These are phyloP conservation scores for Drosophila colorata DNA, from an alignment of 2,888 invertebrate species.

Conservation along the genomic window DNA sequence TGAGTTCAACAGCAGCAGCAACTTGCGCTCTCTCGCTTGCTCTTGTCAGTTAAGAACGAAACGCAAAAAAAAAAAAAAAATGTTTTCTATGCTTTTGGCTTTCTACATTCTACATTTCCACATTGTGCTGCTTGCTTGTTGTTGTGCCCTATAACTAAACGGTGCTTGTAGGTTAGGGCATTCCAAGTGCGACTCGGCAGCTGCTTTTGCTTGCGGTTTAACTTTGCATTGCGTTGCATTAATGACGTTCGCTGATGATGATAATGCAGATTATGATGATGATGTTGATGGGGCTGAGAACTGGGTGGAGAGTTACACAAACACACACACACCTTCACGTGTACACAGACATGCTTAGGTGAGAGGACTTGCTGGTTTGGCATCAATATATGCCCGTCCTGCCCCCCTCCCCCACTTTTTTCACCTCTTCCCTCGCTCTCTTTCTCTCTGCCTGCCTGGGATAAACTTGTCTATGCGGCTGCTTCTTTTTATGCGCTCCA, in stretches of 20 bases:
- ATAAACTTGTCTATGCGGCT: slow-evolving; percentile 71
- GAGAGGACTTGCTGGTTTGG: slow-evolving; percentile 53
- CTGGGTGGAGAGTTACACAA: slow-evolving; percentile 50
- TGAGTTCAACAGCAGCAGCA: background rate
- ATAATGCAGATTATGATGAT: slow-evolving; percentile 24
- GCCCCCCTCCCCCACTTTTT: background rate
- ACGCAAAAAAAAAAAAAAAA: slow-evolving; percentile 44
- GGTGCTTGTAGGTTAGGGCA: slow-evolving; percentile 30
- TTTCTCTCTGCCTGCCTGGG: slow-evolving; percentile 25
- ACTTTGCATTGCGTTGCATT: slow-evolving; percentile 58
- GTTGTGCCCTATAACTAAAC: slow-evolving; percentile 1
- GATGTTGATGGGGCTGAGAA: slow-evolving; percentile 48
- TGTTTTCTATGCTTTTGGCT: slow-evolving; percentile 52
- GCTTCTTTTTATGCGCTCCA: slow-evolving; percentile 50
- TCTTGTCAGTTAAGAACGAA: slow-evolving; percentile 55
- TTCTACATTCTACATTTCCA: slow-evolving; percentile 48
- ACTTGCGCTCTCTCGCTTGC: slow-evolving; percentile 2
- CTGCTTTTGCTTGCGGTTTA: slow-evolving; percentile 39
- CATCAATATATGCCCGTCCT: slow-evolving; percentile 50
- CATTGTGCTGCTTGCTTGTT: slow-evolving; percentile 12
- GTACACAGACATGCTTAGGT: slow-evolving; percentile 23
- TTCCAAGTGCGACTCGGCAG: slow-evolving; percentile 43
- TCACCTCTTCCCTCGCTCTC: background rate
- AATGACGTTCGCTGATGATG: slow-evolving; percentile 40
- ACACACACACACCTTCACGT: slow-evolving; percentile 15